Conservation (phyloP, 2,888 invertebrate genomes). For the Amiota minor region DNA sequence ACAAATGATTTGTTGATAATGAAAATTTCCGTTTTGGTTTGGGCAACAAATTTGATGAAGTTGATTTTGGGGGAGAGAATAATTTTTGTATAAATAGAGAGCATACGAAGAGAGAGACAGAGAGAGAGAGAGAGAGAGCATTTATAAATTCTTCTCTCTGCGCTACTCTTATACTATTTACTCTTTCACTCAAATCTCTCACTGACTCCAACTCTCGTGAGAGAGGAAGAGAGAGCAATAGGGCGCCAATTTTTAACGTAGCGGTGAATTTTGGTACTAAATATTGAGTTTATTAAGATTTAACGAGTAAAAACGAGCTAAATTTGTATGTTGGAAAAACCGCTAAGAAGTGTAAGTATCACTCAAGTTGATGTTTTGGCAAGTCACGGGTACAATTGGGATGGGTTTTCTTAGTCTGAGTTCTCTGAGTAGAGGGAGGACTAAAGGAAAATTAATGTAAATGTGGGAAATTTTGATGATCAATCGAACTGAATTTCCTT, state of each 20-base stretch:
- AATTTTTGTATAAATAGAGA: conserved; percentile 41
- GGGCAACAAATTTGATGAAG: conserved; percentile 9
- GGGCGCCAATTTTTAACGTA: conserved; percentile 49
- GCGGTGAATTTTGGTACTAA: conserved; percentile 48
- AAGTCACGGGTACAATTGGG: too few relatives aligned
- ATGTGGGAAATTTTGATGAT: too few relatives aligned
- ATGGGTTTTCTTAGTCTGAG: too few relatives aligned
- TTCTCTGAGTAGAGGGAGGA: too few relatives aligned
- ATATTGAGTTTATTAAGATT: conserved; percentile 12
- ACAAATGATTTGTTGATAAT: conserved; percentile 30
- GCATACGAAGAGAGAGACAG: conserved; percentile 20
- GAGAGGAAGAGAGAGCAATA: conserved; percentile 28
- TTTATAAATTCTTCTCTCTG: conserved; percentile 7
- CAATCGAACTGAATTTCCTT: too few relatives aligned
- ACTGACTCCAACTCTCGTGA: not conserved
- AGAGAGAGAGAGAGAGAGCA: not conserved
- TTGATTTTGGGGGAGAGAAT: conserved; percentile 41
- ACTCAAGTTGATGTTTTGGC: conserved; percentile 5
- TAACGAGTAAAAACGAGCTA: conserved; percentile 4
- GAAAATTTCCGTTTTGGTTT: conserved; percentile 27
- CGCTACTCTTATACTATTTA: conserved; percentile 3
- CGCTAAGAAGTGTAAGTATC: not conserved
- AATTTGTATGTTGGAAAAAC: conserved; percentile 19
- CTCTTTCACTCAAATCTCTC: conserved; percentile 7
- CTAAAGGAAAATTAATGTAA: too few relatives aligned